Evolutionary conservation across 2,888 invertebrate genomes (phyloP).

Genomic region (Chymomyza fuscimana): DNA sequence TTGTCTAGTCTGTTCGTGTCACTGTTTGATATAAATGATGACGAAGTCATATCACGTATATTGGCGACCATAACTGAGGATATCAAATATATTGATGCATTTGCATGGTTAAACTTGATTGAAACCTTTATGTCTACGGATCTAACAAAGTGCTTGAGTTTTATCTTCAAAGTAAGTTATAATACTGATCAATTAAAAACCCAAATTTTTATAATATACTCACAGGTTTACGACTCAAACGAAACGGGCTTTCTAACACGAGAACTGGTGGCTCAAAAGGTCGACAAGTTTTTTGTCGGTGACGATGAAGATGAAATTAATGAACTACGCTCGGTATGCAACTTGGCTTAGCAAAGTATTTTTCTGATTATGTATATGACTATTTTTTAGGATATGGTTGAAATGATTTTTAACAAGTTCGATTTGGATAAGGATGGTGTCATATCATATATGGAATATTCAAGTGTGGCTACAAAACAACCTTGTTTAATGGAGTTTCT

Average conservation of each 20-base stretch:
- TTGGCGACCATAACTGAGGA: constrained; percentile 82
- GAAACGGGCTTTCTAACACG: constrained; percentile 84
- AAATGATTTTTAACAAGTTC: constrained; percentile 86
- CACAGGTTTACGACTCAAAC: constrained; percentile 82
- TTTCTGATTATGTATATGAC: not conserved
- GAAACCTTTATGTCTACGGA: constrained; percentile 85
- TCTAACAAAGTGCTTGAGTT: constrained; percentile 84
- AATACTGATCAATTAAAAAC: not conserved
- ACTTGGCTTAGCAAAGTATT: not conserved
- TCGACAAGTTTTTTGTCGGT: constrained; percentile 78
- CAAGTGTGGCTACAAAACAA: constrained; percentile 82
- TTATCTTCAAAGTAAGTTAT: constrained; percentile 82
- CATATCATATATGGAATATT: constrained; percentile 82
- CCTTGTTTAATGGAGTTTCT: constrained; percentile 85
- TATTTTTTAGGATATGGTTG: constrained; percentile 83
- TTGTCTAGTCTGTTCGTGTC: constrained; percentile 83
- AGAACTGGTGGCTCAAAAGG: constrained; percentile 83
- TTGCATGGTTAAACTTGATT: constrained; percentile 85
- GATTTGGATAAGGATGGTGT: constrained; percentile 87
- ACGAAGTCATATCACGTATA: constrained; percentile 83
- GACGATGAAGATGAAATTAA: constrained; percentile 86
- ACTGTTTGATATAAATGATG: constrained; percentile 86
- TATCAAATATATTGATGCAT: constrained; percentile 78
- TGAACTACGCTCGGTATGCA: constrained; percentile 79
- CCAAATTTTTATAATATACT: not conserved